Evolutionary conservation across 2,888 invertebrate species (phyloP), one percentile per base, ranked within the genome.

Genomic region (Chrysomela aeneicollis): DNA sequence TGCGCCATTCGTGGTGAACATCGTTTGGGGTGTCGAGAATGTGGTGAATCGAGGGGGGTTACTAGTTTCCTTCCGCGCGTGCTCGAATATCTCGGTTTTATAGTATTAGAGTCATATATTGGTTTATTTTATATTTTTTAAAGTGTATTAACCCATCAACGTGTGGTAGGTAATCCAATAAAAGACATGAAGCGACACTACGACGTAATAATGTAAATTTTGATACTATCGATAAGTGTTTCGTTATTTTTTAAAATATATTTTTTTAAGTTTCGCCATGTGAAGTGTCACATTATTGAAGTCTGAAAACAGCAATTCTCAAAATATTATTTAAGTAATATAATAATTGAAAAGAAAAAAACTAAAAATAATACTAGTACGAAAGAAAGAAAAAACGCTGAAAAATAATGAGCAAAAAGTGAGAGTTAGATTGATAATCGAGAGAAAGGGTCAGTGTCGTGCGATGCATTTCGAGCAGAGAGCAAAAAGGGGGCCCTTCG

Each of bases 251-350:
- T 79, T 79, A 74, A 77, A 78, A 78, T 81, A 79, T 81, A 80
- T 81, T 81, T 81, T 81, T 80, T 81, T 80, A 80, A 78, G 78
- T 80, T 79, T 78, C 78, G 80, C 79, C 80, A 79, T 81, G 79
- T 79, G 80, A 78, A 77, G 73, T 79, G 78, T 81, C 81, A 82
- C 81, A 78, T 80, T 80, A 79, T 79, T 81, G 79, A 83, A 83
- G 83, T 83, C 83, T 83, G 83, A 83, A 63, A 81, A 80, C 82
- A 82, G 82, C 82, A 83, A 82, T 83, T 83, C 83, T 83, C 83
- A 82, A 81, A 82, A 82, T 81, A 82, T 83, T 80, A 80, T 82
- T 82, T 81, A 81, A 82, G 79, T 78, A 78, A 76, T 76, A 73
- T 74, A 76, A 77, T 76, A 74, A 77, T 75, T 76, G 75, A 79